Percentiles rank a stretch among this genome's conserved stretches.
These are phyloP conservation scores for Acleris cristana DNA, from an alignment of 2,888 invertebrate species.

Conservation along the genomic window DNA sequence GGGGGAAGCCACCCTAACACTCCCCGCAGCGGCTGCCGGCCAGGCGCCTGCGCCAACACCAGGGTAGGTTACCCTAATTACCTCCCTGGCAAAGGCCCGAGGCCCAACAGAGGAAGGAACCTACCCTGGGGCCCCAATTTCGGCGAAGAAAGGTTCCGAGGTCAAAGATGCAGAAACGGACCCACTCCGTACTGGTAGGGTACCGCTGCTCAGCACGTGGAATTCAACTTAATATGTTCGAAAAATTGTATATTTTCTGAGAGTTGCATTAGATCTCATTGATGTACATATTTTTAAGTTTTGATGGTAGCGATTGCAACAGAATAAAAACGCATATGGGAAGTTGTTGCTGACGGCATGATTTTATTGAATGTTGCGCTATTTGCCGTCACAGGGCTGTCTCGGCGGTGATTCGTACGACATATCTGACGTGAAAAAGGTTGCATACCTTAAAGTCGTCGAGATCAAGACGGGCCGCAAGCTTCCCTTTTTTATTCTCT, in stretches of 20 bases:
- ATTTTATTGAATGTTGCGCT: too few relatives aligned
- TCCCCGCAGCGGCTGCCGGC: slow-evolving; percentile 71
- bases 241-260: slow-evolving; percentile 26
- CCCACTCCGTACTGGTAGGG: slow-evolving; percentile 74
- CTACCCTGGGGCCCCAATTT: slow-evolving; percentile 71
- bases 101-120: slow-evolving; percentile 65
- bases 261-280: slow-evolving; percentile 27
- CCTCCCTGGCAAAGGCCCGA: slow-evolving; percentile 57
- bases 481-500: too few relatives aligned
- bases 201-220: not conserved
- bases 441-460: too few relatives aligned
- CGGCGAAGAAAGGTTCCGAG: slow-evolving; percentile 71
- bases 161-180: slow-evolving; percentile 68
- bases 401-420: too few relatives aligned
- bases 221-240: slow-evolving; percentile 12
- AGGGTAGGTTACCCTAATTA: slow-evolving; percentile 60
- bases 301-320: slow-evolving; percentile 8
- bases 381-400: too few relatives aligned
- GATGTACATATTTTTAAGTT: slow-evolving; percentile 36
- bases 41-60: slow-evolving; percentile 63
- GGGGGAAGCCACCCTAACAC: slow-evolving; percentile 65
- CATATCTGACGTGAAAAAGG: too few relatives aligned
- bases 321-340: not conserved
- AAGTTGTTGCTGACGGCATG: not conserved
- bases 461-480: too few relatives aligned